Base-by-base conservation (phyloP, 1,140 invertebrate species). In the Schlechtendalia chinensis region DNA sequence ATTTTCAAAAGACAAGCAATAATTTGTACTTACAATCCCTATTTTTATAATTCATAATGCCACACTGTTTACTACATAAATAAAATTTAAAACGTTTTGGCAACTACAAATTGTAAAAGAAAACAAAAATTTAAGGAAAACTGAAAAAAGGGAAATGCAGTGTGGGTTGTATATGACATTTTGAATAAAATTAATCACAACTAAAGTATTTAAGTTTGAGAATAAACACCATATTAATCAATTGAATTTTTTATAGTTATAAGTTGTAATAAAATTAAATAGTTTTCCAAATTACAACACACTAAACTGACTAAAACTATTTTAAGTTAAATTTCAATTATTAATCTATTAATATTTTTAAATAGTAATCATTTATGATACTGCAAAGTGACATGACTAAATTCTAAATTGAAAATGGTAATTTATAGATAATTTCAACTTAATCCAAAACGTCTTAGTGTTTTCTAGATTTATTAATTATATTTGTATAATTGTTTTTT, bases 21-120 rank as follows among this genome's bases (percentile, higher is more conserved):
- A 59, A 11, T 50, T 65, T 59, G 5, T 69, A 22, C 65, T 45
- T 24, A 47, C 39, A 69, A 58, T 69, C 39, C 65, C 65, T 69
- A 69, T 47, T 69, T 67, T 67, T 19, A 67, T 45, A 67, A 67
- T n/a, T 65, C 61, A 65, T 65, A 65, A 29, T 61, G 24, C 75
- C 39, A 47, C 8, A 79, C n/a, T 19, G 17, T 79, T 59, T 59
- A 65, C 39, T 79, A 61, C 5, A 65, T 39, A 59, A 65, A 61
- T 59, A 59, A 79, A 65, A 69, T 50, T 50, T 50, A 50, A 50
- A 50, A 50, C 39, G 4, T 8, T 14, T 50, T 50, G 12, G 11
- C 12, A 50, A 50, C 47, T 24, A 69, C n/a, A 69, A 17, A 69
- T 47, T 22, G 5, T 47, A 47, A 22, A 67, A 22, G 32, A 45